Evolutionary conservation across 1,140 invertebrate species (phyloP).

Genomic region (Philotrypesis tridentata): DNA sequence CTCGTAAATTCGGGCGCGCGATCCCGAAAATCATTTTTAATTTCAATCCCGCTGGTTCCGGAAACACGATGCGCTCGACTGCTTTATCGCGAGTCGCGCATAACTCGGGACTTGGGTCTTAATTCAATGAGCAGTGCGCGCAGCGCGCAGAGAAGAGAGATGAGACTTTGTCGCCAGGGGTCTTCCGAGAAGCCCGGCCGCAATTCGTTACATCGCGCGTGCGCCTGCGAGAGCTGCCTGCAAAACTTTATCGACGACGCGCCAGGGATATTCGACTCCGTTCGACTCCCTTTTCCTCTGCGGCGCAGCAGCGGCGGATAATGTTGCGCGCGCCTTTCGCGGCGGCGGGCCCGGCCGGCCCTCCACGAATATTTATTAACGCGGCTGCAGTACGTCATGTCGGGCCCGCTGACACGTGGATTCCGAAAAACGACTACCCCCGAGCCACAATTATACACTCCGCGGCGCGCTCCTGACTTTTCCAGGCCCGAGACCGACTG

Average conservation of each 20-base stretch:
- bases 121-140: conserved; percentile 22
- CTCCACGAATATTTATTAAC: conserved; percentile 35
- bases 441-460: conserved; percentile 64
- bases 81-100: background rate
- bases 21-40: background rate
- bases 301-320: background rate
- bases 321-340: background rate
- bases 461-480: conserved; percentile 52
- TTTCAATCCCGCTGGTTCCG: background rate
- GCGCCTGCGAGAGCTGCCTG: too few species aligned
- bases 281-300: conserved; percentile 1
- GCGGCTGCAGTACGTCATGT: conserved; percentile 27
- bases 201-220: conserved; percentile 12
- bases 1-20: too few species aligned
- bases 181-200: conserved; percentile 40
- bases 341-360: background rate
- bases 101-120: conserved; percentile 9
- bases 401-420: conserved; percentile 31
- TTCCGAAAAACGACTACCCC: conserved; percentile 63
- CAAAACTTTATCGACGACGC: conserved; percentile 24
- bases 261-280: conserved; percentile 3
- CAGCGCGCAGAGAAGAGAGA: too few species aligned
- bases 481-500: conserved; percentile 43
- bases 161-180: conserved; percentile 39
- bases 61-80: background rate